Conservation (phyloP, 2,888 invertebrate genomes). For the Glaucopsyche alexis region DNA sequence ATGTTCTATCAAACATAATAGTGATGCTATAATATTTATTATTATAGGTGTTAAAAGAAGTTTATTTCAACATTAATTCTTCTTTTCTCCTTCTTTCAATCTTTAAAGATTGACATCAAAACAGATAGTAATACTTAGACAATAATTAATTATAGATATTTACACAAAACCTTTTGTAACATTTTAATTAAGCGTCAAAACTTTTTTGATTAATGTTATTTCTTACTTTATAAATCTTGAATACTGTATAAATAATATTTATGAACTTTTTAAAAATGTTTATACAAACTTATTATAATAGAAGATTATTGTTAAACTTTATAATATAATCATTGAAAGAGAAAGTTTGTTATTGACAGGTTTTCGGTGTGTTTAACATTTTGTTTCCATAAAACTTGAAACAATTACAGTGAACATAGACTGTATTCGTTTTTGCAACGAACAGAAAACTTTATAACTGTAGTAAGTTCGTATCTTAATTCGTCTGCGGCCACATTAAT, state of each 20-base stretch:
- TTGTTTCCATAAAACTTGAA: too few species aligned
- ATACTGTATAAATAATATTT: background rate
- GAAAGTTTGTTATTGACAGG: too few species aligned
- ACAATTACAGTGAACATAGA: too few species aligned
- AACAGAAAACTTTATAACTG: too few species aligned
- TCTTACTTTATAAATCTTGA: constrained; percentile 6
- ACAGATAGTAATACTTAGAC: background rate
- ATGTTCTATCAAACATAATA: too few species aligned
- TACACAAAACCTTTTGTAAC: background rate
- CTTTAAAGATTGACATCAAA: background rate
- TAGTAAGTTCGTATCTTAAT: background rate
- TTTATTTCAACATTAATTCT: too few species aligned
- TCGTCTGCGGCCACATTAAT: background rate
- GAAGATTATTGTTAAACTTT: too few species aligned
- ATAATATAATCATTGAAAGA: too few species aligned
- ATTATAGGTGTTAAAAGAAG: too few species aligned
- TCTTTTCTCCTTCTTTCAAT: background rate
- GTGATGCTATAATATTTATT: too few species aligned
- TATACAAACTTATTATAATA: background rate
- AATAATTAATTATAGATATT: constrained; percentile 1
- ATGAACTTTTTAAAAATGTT: background rate
- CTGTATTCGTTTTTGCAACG: too few species aligned
- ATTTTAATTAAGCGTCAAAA: constrained; percentile 27
- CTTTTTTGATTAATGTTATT: constrained; percentile 24
- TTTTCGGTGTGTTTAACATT: too few species aligned